Evolutionary conservation across 1,140 invertebrate species (phyloP).

Genomic region (Cyrtorhinus lividipennis): DNA sequence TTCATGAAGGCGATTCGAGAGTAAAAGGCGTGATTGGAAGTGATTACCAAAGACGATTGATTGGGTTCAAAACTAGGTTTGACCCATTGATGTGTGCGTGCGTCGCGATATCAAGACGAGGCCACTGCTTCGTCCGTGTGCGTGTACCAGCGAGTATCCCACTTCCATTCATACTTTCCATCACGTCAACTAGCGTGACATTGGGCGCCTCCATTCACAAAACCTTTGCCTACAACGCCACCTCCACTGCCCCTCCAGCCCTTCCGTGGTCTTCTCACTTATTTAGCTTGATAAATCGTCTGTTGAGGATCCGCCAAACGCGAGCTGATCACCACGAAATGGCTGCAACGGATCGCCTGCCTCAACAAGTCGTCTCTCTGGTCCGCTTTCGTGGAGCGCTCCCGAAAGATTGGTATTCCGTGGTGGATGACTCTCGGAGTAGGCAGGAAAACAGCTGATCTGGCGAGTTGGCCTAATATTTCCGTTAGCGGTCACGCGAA

Average conservation of each 20-base stretch:
- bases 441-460: too few species aligned
- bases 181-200: conserved; percentile 13
- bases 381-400: too few species aligned
- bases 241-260: conserved; percentile 12
- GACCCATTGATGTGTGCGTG: conserved; percentile 4
- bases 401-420: too few species aligned
- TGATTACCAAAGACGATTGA: too few species aligned
- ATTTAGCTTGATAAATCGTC: conserved; percentile 7
- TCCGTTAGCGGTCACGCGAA: too few species aligned
- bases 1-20: too few species aligned
- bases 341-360: not conserved
- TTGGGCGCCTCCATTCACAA: conserved; percentile 9
- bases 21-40: too few species aligned
- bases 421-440: too few species aligned
- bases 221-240: not conserved
- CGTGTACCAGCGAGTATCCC: conserved; percentile 3
- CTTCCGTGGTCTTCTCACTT: not conserved
- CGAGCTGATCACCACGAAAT: not conserved
- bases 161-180: conserved; percentile 4
- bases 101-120: not conserved
- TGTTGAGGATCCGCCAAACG: not conserved
- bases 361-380: too few species aligned
- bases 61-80: conserved; percentile 4
- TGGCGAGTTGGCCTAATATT: too few species aligned
- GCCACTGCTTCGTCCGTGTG: not conserved